Percentiles rank a stretch among this genome's conserved stretches.
phyloP scores from a whole-genome alignment of 2,797 vertebrate species.

The Odontamblyopus rebecca region DNA sequence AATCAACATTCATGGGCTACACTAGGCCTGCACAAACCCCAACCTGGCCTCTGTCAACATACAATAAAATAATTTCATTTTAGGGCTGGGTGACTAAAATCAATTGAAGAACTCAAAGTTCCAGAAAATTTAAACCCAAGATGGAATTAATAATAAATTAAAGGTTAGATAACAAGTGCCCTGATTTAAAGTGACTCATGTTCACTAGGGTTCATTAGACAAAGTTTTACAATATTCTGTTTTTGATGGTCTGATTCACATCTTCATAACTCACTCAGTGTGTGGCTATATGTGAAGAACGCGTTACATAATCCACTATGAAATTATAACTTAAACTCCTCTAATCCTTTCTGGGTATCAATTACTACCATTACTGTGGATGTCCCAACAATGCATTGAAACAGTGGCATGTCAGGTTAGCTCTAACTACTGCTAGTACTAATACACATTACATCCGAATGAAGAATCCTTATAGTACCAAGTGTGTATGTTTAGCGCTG shows the following conservation, averaged over 20 bases:
- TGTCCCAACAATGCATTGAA: conserved; percentile 3
- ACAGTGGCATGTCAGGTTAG: not conserved
- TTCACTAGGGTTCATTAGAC: conserved; percentile 19
- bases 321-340: conserved; percentile 48
- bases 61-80: not conserved
- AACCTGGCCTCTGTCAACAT: not conserved
- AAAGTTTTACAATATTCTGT: not conserved
- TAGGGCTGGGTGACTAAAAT: not conserved
- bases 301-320: conserved; percentile 55
- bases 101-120: not conserved
- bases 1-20: not conserved
- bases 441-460: conserved; percentile 9
- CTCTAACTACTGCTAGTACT: not conserved
- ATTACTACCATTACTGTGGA: conserved; percentile 22
- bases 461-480: conserved; percentile 2
- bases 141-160: conserved; percentile 47
- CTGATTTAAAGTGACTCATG: conserved; percentile 20
- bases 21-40: not conserved
- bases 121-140: conserved; percentile 2
- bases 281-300: conserved; percentile 43
- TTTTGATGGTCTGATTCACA: not conserved
- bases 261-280: conserved; percentile 20
- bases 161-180: conserved; percentile 40
- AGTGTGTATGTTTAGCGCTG: not conserved
- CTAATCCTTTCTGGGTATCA: conserved; percentile 46